Base-by-base conservation (phyloP, 2,888 invertebrate species). In the Synanthedon andrenaeformis region DNA sequence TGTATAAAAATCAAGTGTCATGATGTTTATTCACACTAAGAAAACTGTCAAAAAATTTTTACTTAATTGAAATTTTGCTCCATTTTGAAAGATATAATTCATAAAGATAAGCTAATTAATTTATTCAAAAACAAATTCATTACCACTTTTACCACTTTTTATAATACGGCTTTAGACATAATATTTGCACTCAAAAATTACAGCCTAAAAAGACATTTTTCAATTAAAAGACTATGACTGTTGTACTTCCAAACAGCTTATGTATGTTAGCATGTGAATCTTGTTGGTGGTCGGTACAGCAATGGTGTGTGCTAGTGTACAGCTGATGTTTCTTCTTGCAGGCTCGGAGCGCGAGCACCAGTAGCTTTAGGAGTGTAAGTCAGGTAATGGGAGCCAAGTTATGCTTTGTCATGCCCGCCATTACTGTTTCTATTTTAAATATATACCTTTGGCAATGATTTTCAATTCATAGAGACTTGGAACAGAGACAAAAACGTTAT, bases 301-400 rank as follows among this genome's bases (percentile, higher is more conserved):
- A 63, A 82, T 82, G 81, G 74, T 78, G 74, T 85, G 83, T 88
- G 84, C 86, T 84, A 74, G 84, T 88, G 86, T 88, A 86, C 81
- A 81, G 86, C 76, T 66, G 73, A 69, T 83, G 75, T 87, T 88
- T 84, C 87, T 86, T 89, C 90, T 93, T 91, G 77, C 93, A 94
- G 94, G 93, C 93, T 86, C 92, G 93, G 90, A 94, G 93, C 90
- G 93, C 93, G 88, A 94, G 94, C 91, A 93, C 93, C 89, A 92
- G 92, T 93, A 94, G 93, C 92, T 93, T 93, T 93, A 93, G 94
- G 92, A 94, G 94, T 91, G 91, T 93, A 81, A 94, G 93, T 90
- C 94, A 94, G 94, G 94, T 94, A 93, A 84, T 74, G 76, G 54
- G 56, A 51, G 70, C 72, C 72, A 72, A 52, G 51, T 55, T 61